phyloP scores from a whole-genome alignment of 2,113 vertebrate species.

The Entosphenus tridentatus region DNA sequence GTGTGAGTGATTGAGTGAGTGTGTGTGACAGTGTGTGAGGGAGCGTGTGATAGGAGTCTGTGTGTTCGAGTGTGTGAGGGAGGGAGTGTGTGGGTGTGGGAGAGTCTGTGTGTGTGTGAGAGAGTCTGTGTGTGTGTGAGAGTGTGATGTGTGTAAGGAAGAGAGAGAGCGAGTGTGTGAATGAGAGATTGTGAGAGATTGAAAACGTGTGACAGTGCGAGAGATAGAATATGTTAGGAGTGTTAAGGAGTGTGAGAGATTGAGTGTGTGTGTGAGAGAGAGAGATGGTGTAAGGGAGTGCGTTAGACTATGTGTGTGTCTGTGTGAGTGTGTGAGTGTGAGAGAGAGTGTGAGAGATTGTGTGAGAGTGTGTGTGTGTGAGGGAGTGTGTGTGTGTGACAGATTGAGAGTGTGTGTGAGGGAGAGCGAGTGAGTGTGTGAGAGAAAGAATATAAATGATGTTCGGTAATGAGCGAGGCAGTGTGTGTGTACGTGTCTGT shows the following conservation, averaged over 20 bases:
- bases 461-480: too few species aligned
- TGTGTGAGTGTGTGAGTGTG: neutral
- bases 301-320: neutral
- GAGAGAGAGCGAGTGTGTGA: neutral
- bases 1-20: neutral
- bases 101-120: too few species aligned
- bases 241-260: neutral
- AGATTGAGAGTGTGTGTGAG: too few species aligned
- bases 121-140: neutral
- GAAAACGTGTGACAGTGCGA: neutral
- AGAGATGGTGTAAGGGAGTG: neutral
- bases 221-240: neutral
- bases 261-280: neutral
- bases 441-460: too few species aligned
- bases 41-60: neutral
- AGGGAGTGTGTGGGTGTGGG: too few species aligned
- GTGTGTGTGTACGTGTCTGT: too few species aligned
- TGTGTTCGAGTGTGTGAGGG: too few species aligned
- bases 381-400: neutral
- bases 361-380: neutral
- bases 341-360: neutral
- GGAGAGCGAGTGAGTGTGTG: too few species aligned
- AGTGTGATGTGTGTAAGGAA: neutral
- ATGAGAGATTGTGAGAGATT: neutral
- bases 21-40: neutral